phyloP scores from a whole-genome alignment of 2,797 vertebrate species.

The Emys orbicularis region DNA sequence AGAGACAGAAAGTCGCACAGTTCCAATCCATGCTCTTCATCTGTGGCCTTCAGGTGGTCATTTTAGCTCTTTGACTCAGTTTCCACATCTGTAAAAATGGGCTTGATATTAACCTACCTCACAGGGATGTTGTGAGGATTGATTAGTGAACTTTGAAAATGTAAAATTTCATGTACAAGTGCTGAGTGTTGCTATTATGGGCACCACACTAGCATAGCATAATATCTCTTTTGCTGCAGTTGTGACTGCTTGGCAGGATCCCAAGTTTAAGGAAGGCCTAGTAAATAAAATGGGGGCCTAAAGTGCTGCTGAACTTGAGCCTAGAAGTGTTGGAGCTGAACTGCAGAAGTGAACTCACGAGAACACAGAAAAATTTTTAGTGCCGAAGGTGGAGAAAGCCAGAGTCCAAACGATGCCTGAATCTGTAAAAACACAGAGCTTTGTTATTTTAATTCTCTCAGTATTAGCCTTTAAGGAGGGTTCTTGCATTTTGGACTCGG shows the following conservation, averaged over 20 bases:
- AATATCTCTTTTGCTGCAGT: conserved; percentile 12
- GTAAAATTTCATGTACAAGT: conserved; percentile 21
- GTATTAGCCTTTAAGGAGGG: conserved; percentile 57
- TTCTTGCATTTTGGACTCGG: conserved; percentile 41
- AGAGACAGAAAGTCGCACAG: neutral
- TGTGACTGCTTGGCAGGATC: conserved; percentile 35
- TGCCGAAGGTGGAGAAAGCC: neutral
- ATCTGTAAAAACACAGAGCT: neutral
- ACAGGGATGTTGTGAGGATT: conserved; percentile 53
- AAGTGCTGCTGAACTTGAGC: conserved; percentile 23
- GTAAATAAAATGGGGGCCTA: neutral
- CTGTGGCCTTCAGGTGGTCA: conserved; percentile 24
- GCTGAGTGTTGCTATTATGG: conserved; percentile 12
- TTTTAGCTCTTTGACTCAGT: conserved; percentile 13
- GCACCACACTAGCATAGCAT: neutral
- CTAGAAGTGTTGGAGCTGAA: neutral
- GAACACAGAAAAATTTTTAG: neutral
- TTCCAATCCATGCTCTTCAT: neutral
- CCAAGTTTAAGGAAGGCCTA: neutral
- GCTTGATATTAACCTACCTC: conserved; percentile 66
- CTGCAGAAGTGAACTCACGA: neutral
- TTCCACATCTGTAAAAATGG: conserved; percentile 57
- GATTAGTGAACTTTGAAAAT: conserved; percentile 19
- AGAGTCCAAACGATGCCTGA: conserved; percentile 14
- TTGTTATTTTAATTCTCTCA: neutral